Evolutionary conservation across 2,888 invertebrate species (phyloP), one percentile per base, ranked within the genome.

Genomic region (Lingula anatina): DNA sequence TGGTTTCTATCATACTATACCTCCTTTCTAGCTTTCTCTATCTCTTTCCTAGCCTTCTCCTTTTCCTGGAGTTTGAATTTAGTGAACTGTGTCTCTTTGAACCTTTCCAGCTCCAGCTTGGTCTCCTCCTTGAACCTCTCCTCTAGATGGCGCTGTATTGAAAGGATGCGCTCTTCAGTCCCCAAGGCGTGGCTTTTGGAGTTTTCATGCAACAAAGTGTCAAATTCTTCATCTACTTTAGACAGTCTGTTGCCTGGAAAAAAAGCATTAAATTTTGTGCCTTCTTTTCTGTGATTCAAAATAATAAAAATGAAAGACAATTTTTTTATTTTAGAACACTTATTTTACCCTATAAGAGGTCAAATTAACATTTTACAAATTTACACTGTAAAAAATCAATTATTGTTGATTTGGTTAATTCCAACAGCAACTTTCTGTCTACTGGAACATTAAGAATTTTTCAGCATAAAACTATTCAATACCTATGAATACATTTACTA

Each of bases 71-170:
- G 45, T 47, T 65, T 57, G 47, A 73, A 64, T 36, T 65, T 58
- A 7, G 66, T 55, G 38, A 73, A 57, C 37, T 75, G 73, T 51
- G 65, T 64, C 39, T 72, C 70, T 44, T 66, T 67, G 43, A 72
- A 65, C 44, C 73, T 55, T 4, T 69, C 64, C 23, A 71, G 71
- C 66, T 72, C 71, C 41, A 70, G 49, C 55, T 71, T 67, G 7
- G 70, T 55, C 46, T 73, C 68, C n/a, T 61, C 57, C 46, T 65
- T 61, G 48, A 65, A 65, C 40, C 71, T 48, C 46, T 70, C 69
- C 42, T 73, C 73, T 15, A 73, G 50, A 49, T 70, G 68, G 37
- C 66, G 55, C 53, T 73, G 73, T 49, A 68, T 70, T 42, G 59
- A 59, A 21, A 71, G 55, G 15, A 73, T 48, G 35, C 71, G 54